These are phyloP conservation scores for Dryadula phaetusa DNA, from an alignment of 2,888 invertebrate genomes.

Conservation along the genomic window DNA sequence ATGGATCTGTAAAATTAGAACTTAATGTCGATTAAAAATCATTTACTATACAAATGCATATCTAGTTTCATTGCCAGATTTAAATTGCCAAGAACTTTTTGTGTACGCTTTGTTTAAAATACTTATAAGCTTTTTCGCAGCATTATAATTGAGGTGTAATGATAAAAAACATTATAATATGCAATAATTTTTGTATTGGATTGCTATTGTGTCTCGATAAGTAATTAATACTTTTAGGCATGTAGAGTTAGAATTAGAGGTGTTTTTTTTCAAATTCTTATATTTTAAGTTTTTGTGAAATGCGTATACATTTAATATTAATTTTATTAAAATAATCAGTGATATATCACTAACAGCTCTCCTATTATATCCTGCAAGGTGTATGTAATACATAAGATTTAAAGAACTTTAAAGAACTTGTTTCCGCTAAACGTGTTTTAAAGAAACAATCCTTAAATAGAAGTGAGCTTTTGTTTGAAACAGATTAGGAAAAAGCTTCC, in stretches of 20 bases:
- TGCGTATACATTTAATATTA: no score
- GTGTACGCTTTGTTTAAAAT: background rate
- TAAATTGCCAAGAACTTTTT: slow-evolving; percentile 9
- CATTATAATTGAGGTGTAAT: slow-evolving; percentile 21
- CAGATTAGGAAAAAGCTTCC: background rate
- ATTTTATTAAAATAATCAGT: no score
- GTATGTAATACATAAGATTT: background rate
- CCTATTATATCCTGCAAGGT: background rate
- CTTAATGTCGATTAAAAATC: background rate
- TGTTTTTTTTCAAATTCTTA: no score
- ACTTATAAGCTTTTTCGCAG: background rate
- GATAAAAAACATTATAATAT: slow-evolving; percentile 8
- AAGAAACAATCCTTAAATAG: background rate
- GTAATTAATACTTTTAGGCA: background rate
- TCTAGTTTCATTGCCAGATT: slow-evolving; percentile 12
- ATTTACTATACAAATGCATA: background rate
- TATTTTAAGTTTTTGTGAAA: no score
- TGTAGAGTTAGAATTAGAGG: no score
- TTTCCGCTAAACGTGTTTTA: background rate
- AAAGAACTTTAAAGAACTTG: background rate
- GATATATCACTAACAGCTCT: background rate
- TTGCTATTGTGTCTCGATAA: background rate
- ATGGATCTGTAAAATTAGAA: background rate
- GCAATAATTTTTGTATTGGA: slow-evolving; percentile 7
- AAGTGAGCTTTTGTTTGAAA: background rate